Evolutionary conservation across 2,888 invertebrate species (phyloP), one percentile per base, ranked within the genome.

Genomic region (Metopia argyrocephala): DNA sequence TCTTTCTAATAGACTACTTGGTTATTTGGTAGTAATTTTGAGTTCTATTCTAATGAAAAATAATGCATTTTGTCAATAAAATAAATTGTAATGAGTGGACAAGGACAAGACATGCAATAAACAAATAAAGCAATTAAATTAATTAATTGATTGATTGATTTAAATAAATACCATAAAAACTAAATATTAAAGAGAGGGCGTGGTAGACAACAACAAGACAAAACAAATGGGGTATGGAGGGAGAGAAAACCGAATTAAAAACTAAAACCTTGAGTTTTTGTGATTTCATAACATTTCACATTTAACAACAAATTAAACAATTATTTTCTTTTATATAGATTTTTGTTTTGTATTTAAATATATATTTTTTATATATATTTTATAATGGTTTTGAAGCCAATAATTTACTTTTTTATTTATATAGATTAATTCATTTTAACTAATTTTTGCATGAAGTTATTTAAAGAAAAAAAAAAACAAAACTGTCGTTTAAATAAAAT

Each of bases 351-450:
- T 69, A 76, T 66, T 73, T 84, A 69, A 81, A 82, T 38, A 82
- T 83, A 82, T 62, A 25, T 59, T 70, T 82, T 38, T 38, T 31
- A 0, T 12, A 31, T 12, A 12, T 31, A 31, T 31, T 12, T 38
- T 38, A n/a, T 84, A 68, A 52, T 56, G 83, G n/a, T 76, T 84
- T 85, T 54, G 38, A 62, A 62, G 64, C 64, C 50, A 71, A 78
- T 76, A 28, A n/a, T 68, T 50, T 45, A 52, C 57, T 61, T 61
- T 61, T 69, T 38, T 50, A 57, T 64, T 54, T 38, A 56, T 69
- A 38, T 38, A 12, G 15, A 38, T 38, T 38, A 38, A 65, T 79
- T 62, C 68, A 59, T 28, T 27, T 68, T 66, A 27, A 20, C 27
- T 56, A 64, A 12, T 57, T 28, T 15, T 27, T 46, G 28, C 38